Evolutionary conservation across 2,113 vertebrate genomes (phyloP).

Genomic region (Myanophis thanlyinensis): DNA sequence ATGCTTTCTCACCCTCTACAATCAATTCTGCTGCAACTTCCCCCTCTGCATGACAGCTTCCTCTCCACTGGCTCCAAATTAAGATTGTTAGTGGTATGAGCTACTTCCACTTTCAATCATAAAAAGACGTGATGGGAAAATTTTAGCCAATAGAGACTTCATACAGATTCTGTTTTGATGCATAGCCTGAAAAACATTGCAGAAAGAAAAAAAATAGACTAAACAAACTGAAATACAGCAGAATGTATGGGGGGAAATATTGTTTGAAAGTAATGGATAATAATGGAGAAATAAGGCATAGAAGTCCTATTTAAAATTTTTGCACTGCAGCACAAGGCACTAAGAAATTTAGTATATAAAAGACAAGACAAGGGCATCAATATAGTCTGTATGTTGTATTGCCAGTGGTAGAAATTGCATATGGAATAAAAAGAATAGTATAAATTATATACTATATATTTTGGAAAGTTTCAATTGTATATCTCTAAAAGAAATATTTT

Average conservation of each 20-base stretch:
- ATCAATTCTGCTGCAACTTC: not conserved
- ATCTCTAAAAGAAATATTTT: not conserved
- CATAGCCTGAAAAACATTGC: not conserved
- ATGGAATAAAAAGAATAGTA: not conserved
- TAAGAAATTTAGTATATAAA: not conserved
- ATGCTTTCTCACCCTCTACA: not conserved
- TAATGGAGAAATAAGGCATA: not conserved
- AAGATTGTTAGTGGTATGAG: not conserved
- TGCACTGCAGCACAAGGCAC: not conserved
- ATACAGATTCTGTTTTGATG: not conserved
- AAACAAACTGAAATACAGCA: not conserved
- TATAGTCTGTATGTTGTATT: not conserved
- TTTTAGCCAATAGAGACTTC: not conserved
- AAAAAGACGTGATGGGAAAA: not conserved
- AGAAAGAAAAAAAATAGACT: not conserved
- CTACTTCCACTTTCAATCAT: not conserved
- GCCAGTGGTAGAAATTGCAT: not conserved
- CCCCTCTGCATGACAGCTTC: no score
- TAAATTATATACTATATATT: not conserved
- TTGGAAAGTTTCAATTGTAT: not conserved
- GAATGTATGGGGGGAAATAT: not conserved
- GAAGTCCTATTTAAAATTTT: not conserved
- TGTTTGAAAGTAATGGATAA: no score
- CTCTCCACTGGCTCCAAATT: not conserved
- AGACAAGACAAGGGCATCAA: not conserved